A percentile compares a stretch with the other conserved stretches of the same genome.
Conservation (phyloP, 2,797 vertebrate genomes). For the Ptychobarbus kaznakovi region DNA sequence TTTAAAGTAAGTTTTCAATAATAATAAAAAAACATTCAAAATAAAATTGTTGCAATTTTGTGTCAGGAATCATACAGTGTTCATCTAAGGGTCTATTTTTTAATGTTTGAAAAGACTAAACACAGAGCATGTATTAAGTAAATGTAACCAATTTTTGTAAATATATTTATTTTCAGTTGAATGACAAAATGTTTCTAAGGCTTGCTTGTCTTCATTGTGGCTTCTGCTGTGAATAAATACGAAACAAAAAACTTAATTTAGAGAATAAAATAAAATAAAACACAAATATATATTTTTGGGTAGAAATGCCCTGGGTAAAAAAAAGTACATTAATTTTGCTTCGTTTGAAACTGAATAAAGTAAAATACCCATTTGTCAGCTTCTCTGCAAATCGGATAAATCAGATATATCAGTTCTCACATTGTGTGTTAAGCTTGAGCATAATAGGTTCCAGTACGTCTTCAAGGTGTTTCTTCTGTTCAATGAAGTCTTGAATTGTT, state of each 20-base stretch:
- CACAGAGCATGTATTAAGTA: background rate
- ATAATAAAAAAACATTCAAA: background rate
- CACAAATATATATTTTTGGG: background rate
- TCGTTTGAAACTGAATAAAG: background rate
- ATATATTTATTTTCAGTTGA: background rate
- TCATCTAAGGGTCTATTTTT: background rate
- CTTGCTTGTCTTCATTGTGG: conserved; percentile 44
- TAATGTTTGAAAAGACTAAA: background rate
- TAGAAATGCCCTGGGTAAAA: background rate
- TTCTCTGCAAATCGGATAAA: background rate
- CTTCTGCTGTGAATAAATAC: conserved; percentile 47
- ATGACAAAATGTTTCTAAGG: background rate
- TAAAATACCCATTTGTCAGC: background rate
- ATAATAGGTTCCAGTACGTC: conserved; percentile 72
- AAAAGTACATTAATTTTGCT: background rate
- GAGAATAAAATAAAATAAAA: background rate
- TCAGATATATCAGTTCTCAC: conserved; percentile 63
- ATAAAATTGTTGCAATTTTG: background rate
- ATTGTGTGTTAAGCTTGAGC: conserved; percentile 68
- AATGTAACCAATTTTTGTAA: background rate
- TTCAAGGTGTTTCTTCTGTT: conserved; percentile 77
- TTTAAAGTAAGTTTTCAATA: background rate
- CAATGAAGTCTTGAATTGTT: conserved; percentile 71
- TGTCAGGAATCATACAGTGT: background rate
- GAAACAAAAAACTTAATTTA: background rate